Base-by-base conservation (phyloP, 2,797 vertebrate species). In the Vespertilio murinus region DNA sequence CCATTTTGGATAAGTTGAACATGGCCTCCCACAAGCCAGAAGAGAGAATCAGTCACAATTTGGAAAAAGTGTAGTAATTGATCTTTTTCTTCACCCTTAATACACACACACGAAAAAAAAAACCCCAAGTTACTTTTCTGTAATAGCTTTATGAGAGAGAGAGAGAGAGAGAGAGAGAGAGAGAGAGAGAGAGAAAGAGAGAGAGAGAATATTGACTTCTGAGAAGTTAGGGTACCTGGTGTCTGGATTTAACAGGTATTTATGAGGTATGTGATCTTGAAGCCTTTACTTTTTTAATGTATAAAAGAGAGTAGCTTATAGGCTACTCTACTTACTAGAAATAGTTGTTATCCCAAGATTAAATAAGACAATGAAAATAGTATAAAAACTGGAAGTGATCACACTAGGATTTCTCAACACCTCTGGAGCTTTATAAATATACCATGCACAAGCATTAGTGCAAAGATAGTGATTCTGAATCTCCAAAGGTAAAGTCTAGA, bases 41-140 rank as follows among this genome's bases (percentile, higher is more conserved):
- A 97, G 67, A 99, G 97, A 28, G 99, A 99, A 94, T 99, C 98
- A 96, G 98, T 98, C 97, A 99, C 98, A 97, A 97, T 98, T 97
- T 97, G 98, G 95, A 99, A 98, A 96, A 98, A 98, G 93, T 93
- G 97, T 40, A 98, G 95, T 96, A 98, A 98, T 94, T 98, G 97
- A n/a, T 93, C 96, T 94, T 98, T 98, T 95, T 98, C 97, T 98
- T 98, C 98, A 96, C 97, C 99, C 99, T 99, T 97, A 95, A 95
- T 64, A 96, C 73, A 97, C 38, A 97, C 38, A 97, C 30, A 96
- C 20, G 42, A 30, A 91, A 97, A 30, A 96, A 30, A 56, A 71
- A 87, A n/a, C n/a, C n/a, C 2, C 75, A 95, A 75, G 88, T 95
- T 78, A 87, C 9, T 94, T 93, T 85, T 88, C 18, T 80, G 11